Conservation (phyloP, 1,140 invertebrate genomes). For the Rhysida immarginata region DNA sequence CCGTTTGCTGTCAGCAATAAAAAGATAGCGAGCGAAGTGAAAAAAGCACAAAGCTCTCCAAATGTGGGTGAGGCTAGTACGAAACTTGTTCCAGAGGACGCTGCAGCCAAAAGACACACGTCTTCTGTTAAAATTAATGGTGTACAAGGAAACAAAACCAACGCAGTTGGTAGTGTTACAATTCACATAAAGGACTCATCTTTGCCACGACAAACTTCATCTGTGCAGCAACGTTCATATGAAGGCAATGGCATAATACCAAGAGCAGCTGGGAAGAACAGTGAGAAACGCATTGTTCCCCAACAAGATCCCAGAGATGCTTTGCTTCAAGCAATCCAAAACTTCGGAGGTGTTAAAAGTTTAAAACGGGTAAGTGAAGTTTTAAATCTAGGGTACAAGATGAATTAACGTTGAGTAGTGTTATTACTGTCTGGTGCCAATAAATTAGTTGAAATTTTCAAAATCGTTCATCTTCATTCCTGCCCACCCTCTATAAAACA, state of each 20-base stretch:
- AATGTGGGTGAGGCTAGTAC: too few species aligned
- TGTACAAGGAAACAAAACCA: background rate
- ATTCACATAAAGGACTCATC: background rate
- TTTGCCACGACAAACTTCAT: background rate
- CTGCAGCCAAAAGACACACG: background rate
- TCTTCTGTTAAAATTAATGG: background rate
- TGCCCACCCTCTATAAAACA: too few species aligned
- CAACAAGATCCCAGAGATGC: conserved; percentile 42
- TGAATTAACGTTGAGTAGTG: too few species aligned
- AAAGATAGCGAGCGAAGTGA: too few species aligned
- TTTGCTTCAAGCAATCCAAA: conserved; percentile 52
- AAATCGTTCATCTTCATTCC: too few species aligned
- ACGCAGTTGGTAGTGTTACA: background rate
- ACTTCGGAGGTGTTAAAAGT: conserved; percentile 43
- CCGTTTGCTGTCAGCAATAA: too few species aligned
- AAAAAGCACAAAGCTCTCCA: background rate
- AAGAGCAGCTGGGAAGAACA: background rate
- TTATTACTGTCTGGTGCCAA: too few species aligned
- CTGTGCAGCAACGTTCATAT: background rate
- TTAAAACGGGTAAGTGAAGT: conserved; percentile 39
- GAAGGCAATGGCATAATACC: too few species aligned
- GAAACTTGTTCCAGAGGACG: background rate
- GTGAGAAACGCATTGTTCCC: conserved; percentile 1
- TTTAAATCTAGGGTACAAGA: too few species aligned
- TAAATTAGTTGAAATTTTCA: too few species aligned